Evolutionary conservation across 2,888 invertebrate genomes (phyloP).

Genomic region (Lycophotia porphyrea): DNA sequence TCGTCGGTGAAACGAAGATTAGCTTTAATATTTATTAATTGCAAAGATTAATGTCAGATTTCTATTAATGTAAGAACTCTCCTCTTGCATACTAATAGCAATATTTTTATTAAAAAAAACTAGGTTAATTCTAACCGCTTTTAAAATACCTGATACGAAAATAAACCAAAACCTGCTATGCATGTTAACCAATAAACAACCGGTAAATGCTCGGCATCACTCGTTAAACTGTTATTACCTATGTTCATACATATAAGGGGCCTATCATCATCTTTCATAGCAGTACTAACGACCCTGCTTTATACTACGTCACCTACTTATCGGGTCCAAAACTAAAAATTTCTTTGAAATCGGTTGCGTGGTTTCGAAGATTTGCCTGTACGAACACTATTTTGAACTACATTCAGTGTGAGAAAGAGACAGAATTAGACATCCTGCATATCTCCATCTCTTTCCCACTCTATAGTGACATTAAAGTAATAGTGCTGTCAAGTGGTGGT

Average conservation of each 20-base stretch:
- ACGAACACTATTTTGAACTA: background rate
- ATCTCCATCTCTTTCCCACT: background rate
- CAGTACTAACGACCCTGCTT: background rate
- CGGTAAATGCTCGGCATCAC: background rate
- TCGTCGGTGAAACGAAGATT: too few species aligned
- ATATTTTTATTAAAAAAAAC: background rate
- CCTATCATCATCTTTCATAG: background rate
- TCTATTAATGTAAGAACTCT: background rate
- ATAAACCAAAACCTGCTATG: background rate
- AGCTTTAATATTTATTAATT: background rate
- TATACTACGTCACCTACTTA: background rate
- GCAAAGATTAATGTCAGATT: background rate
- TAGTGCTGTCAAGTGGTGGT: background rate
- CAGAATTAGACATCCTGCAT: background rate
- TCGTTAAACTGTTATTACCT: conserved; percentile 21
- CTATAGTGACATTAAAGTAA: background rate
- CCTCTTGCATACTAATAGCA: background rate
- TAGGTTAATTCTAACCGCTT: background rate
- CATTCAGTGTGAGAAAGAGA: background rate
- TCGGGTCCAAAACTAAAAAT: background rate
- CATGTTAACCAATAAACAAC: conserved; percentile 18
- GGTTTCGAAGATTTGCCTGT: background rate
- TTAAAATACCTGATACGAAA: background rate
- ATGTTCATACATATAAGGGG: background rate
- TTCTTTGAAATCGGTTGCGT: background rate